These are phyloP conservation scores for Andrena praecox DNA, from an alignment of 2,888 invertebrate genomes.

Conservation along the genomic window DNA sequence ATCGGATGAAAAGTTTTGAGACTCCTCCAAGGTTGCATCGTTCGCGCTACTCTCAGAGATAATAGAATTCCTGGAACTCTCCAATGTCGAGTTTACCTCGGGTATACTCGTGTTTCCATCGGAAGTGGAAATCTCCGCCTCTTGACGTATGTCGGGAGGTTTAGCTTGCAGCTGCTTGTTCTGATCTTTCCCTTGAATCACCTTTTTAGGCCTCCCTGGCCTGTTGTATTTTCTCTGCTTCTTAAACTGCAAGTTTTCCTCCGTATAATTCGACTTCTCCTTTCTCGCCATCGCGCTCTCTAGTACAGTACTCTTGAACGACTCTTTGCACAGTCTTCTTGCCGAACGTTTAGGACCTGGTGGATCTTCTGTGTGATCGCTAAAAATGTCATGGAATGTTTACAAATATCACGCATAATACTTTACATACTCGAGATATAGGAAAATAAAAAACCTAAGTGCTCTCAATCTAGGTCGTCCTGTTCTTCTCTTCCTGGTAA, in stretches of 20 bases:
- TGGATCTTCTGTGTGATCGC: slow-evolving; percentile 77
- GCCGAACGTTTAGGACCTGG: slow-evolving; percentile 88
- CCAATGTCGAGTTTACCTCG: slow-evolving; percentile 73
- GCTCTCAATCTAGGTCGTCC: slow-evolving; percentile 76
- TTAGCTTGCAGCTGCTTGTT: slow-evolving; percentile 64
- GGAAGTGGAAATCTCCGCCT: slow-evolving; percentile 58
- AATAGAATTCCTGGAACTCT: slow-evolving; percentile 71
- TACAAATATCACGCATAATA: slow-evolving; percentile 44
- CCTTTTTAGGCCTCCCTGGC: slow-evolving; percentile 81
- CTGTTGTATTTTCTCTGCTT: slow-evolving; percentile 80
- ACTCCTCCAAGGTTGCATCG: slow-evolving; percentile 70
- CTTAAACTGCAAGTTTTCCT: slow-evolving; percentile 78
- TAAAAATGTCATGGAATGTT: slow-evolving; percentile 64
- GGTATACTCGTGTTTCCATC: slow-evolving; percentile 70
- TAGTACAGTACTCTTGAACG: slow-evolving; percentile 86
- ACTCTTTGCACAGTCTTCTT: slow-evolving; percentile 88
- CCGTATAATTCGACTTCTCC: slow-evolving; percentile 88
- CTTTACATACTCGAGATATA: slow-evolving; percentile 31
- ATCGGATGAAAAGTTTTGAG: slow-evolving; percentile 75
- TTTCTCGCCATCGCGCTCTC: slow-evolving; percentile 91
- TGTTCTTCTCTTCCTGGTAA: slow-evolving; percentile 77
- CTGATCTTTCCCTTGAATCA: slow-evolving; percentile 70
- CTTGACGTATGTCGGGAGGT: slow-evolving; percentile 64
- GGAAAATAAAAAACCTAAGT: slow-evolving; percentile 73
- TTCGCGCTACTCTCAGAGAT: slow-evolving; percentile 65